phyloP scores from a whole-genome alignment of 2,113 vertebrate species.

The Lethenteron camtschaticum region DNA sequence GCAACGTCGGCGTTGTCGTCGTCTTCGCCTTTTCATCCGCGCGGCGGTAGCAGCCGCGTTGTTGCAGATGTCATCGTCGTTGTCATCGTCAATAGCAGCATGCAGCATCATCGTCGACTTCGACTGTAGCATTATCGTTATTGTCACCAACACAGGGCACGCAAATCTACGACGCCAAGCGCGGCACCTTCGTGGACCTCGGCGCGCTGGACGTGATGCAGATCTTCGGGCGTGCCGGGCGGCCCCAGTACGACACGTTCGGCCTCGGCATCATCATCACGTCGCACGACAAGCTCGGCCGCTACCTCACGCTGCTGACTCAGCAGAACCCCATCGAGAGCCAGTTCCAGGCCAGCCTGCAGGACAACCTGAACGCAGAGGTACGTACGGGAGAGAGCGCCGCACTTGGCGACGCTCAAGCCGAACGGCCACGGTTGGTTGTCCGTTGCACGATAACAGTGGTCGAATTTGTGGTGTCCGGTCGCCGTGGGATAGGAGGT shows the following conservation, averaged over 20 bases:
- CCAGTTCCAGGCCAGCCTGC: constrained; percentile 70
- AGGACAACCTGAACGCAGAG: constrained; percentile 93
- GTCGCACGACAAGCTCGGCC: constrained; percentile 82
- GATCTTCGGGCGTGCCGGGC: constrained; percentile 87
- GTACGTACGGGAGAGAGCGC: constrained; percentile 19
- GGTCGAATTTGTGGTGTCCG: too few relatives aligned
- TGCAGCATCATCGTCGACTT: too few relatives aligned
- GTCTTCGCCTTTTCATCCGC: too few relatives aligned
- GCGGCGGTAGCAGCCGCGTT: too few relatives aligned
- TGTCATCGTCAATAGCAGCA: too few relatives aligned
- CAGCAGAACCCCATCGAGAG: constrained; percentile 98
- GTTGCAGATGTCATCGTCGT: too few relatives aligned
- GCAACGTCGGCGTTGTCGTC: too few relatives aligned
- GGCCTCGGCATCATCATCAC: constrained; percentile 92
- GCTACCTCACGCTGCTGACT: constrained; percentile 83
- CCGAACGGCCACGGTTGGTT: too few relatives aligned
- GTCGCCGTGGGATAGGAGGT: too few relatives aligned
- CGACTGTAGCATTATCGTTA: too few relatives aligned
- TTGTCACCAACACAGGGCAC: constrained; percentile 37
- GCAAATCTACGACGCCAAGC: constrained; percentile 93
- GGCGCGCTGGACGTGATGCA: constrained; percentile 99
- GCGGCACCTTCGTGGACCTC: constrained; percentile 80
- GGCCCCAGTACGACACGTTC: constrained; percentile 84
- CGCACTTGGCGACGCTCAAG: neutral
- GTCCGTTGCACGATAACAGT: too few relatives aligned